These are phyloP conservation scores for Dreissena rostriformis DNA, from an alignment of 1,140 invertebrate genomes.

Conservation along the genomic window DNA sequence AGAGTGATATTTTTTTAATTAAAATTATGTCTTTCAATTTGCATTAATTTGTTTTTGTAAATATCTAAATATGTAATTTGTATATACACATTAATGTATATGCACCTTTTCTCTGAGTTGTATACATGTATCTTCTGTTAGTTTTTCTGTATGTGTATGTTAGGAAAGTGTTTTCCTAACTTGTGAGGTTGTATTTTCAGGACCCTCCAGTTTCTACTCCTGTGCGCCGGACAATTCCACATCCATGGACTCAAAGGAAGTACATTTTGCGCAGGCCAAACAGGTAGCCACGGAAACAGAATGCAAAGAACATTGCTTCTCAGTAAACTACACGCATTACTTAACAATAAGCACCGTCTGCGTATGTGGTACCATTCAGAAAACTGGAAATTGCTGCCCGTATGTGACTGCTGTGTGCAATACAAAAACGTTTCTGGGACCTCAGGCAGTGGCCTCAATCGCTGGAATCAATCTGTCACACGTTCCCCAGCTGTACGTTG, in stretches of 20 bases:
- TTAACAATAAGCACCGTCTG: conserved; percentile 3
- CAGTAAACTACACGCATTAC: conserved; percentile 15
- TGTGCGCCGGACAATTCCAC: neutral
- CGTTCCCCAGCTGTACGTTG: neutral
- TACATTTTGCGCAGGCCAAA: neutral
- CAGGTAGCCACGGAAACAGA: neutral
- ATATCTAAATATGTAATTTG: no score
- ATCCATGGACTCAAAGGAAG: neutral
- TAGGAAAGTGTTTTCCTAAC: no score
- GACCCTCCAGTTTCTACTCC: conserved; percentile 22
- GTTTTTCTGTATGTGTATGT: no score
- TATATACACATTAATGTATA: no score
- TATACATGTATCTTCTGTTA: no score
- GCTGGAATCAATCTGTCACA: conserved; percentile 18
- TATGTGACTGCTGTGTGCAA: neutral
- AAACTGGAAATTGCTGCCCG: conserved; percentile 10
- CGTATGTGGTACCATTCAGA: conserved; percentile 10
- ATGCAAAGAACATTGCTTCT: conserved; percentile 35
- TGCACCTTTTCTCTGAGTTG: no score
- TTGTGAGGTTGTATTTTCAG: conserved; percentile 11
- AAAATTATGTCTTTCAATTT: no score
- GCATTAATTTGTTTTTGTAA: no score
- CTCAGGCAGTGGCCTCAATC: neutral
- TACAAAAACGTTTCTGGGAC: neutral
- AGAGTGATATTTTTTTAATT: no score